Evolutionary conservation across 2,113 vertebrate genomes (phyloP).

Genomic region (Tilapia sparmanii): DNA sequence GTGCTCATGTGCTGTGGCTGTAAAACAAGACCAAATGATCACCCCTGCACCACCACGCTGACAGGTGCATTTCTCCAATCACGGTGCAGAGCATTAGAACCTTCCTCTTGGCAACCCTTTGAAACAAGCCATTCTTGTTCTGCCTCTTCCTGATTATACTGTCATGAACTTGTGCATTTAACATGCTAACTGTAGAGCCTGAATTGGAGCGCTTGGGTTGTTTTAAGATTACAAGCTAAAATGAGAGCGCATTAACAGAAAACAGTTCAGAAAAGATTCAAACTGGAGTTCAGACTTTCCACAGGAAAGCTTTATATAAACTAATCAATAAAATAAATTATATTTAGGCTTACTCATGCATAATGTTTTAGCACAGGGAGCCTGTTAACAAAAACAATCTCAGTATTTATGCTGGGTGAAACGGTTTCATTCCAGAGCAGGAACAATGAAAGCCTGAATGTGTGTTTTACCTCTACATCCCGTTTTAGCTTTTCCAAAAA

Average conservation of each 20-base stretch:
- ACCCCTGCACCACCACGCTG: neutral
- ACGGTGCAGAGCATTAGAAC: neutral
- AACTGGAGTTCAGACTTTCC: neutral
- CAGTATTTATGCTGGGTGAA: neutral
- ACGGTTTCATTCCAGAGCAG: fast-evolving
- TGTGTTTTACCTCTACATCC: slow-evolving; percentile 82
- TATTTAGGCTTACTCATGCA: neutral
- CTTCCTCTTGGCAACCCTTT: fast-evolving
- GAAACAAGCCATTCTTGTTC: neutral
- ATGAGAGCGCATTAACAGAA: neutral
- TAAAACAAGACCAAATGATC: fast-evolving
- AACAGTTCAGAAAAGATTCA: neutral
- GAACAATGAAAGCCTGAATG: neutral
- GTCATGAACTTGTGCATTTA: neutral
- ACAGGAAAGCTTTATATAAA: neutral
- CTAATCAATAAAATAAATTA: neutral
- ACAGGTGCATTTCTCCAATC: neutral
- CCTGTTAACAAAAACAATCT: neutral
- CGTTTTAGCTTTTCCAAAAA: slow-evolving; percentile 91
- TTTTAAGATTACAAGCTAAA: neutral
- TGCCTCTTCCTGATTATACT: neutral
- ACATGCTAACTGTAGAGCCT: fast-evolving
- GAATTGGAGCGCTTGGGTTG: fast-evolving
- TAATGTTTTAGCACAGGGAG: neutral
- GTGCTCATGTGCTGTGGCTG: neutral